A percentile compares a stretch with the other conserved stretches of the same genome.
Conservation (phyloP, 2,888 invertebrate genomes). For the Villa cingulata region DNA sequence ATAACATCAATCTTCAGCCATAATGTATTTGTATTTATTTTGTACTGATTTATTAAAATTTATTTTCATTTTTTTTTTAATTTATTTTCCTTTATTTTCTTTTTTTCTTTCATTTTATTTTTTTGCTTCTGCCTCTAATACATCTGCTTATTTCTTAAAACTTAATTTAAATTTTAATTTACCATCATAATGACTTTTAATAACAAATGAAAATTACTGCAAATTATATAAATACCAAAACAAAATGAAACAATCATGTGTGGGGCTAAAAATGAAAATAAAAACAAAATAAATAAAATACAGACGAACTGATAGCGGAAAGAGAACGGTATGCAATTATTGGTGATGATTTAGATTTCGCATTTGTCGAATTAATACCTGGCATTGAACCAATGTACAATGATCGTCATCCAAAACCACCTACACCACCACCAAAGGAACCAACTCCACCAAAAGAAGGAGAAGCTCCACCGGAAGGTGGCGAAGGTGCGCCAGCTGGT, state of each 20-base stretch:
- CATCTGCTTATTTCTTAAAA: background rate
- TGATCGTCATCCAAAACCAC: slow-evolving; percentile 35
- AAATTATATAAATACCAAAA: background rate
- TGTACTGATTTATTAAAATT: too few relatives aligned
- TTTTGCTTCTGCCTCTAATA: too few relatives aligned
- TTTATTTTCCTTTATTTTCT: too few relatives aligned
- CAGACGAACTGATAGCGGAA: slow-evolving; percentile 68
- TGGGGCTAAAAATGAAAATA: background rate
- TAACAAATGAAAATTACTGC: background rate
- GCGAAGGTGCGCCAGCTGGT: slow-evolving; percentile 14
- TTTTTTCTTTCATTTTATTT: too few relatives aligned
- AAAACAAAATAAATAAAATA: slow-evolving; percentile 1
- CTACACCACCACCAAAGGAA: slow-evolving; percentile 31
- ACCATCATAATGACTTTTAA: background rate
- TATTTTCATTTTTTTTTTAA: too few relatives aligned
- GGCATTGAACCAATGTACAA: slow-evolving; percentile 40
- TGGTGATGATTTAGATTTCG: slow-evolving; percentile 84
- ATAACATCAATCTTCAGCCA: too few relatives aligned
- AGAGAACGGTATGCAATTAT: slow-evolving; percentile 88
- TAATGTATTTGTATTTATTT: too few relatives aligned
- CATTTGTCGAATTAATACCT: slow-evolving; percentile 70
- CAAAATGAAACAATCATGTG: too few relatives aligned
- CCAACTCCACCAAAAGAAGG: slow-evolving; percentile 29
- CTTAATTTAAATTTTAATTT: background rate
- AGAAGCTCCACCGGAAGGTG: slow-evolving; percentile 21